Conservation (phyloP, 1,140 invertebrate species). For the Drosophila murphyi region DNA sequence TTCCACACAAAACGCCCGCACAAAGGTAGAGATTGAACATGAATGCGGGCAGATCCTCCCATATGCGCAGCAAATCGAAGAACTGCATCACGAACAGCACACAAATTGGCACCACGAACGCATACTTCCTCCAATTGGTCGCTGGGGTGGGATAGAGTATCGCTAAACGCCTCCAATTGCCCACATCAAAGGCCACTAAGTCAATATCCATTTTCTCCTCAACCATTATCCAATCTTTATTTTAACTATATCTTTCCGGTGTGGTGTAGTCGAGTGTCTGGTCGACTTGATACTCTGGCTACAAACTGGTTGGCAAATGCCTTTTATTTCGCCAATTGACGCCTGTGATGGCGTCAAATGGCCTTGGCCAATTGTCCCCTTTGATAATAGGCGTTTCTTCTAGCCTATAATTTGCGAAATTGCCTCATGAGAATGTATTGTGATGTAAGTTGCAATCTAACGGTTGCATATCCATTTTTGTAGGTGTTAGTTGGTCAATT, state of each 20-base stretch:
- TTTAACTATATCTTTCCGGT: not conserved
- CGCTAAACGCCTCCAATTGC: slow-evolving; percentile 65
- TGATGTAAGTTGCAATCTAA: slow-evolving; percentile 21
- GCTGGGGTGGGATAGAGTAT: slow-evolving; percentile 56
- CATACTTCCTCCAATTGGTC: slow-evolving; percentile 63
- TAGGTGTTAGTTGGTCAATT: slow-evolving; percentile 3
- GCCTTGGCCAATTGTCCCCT: slow-evolving; percentile 39
- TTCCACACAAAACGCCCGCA: slow-evolving; percentile 71
- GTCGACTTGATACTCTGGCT: slow-evolving; percentile 61
- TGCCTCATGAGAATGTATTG: slow-evolving; percentile 47
- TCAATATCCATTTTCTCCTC: slow-evolving; percentile 52
- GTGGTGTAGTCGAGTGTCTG: slow-evolving; percentile 1
- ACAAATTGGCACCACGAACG: slow-evolving; percentile 68
- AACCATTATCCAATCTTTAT: not conserved
- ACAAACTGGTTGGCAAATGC: slow-evolving; percentile 65
- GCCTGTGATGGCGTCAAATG: slow-evolving; percentile 22
- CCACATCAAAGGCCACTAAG: slow-evolving; percentile 71
- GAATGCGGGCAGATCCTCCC: slow-evolving; percentile 69
- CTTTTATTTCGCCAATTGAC: slow-evolving; percentile 69
- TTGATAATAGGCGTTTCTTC: slow-evolving; percentile 21
- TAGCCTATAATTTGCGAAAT: slow-evolving; percentile 75
- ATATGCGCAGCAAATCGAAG: slow-evolving; percentile 67
- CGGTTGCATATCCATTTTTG: slow-evolving; percentile 2
- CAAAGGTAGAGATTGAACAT: slow-evolving; percentile 77
- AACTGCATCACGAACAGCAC: slow-evolving; percentile 77